These are phyloP conservation scores for Diacarnus erythraeanus DNA, from an alignment of 37 sponge, comb jelly and placozoan species.

Conservation along the genomic window DNA sequence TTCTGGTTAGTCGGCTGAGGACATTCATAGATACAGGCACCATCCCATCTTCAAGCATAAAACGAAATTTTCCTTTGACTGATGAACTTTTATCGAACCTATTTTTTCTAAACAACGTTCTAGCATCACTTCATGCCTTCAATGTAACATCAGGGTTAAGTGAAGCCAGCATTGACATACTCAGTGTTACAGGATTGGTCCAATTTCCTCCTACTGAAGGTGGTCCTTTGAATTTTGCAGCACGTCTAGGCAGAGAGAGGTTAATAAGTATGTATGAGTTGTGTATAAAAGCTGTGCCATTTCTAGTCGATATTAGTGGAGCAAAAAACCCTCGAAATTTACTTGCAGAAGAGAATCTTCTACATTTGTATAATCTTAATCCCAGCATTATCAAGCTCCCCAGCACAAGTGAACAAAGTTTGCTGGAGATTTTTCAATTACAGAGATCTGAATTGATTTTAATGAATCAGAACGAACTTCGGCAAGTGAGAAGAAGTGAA, in stretches of 20 bases:
- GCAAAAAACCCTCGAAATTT: neutral
- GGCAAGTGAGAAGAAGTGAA: neutral
- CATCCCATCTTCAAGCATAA: neutral
- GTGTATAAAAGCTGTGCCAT: neutral
- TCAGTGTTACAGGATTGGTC: slow-evolving; percentile 37
- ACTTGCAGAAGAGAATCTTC: neutral
- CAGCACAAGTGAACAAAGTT: neutral
- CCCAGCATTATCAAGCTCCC: no score
- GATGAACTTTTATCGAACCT: neutral
- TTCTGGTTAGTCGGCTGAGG: neutral
- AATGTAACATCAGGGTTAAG: neutral
- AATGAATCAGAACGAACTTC: neutral
- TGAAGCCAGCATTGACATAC: slow-evolving; percentile 24
- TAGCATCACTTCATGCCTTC: slow-evolving; percentile 1
- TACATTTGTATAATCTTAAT: neutral
- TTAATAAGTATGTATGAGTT: neutral
- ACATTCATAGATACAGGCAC: neutral
- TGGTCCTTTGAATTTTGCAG: slow-evolving; percentile 38
- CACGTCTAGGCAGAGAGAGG: neutral
- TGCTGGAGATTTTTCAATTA: neutral
- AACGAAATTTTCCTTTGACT: neutral
- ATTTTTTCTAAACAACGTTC: neutral
- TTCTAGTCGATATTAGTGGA: neutral
- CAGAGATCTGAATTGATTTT: neutral
- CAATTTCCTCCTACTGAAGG: slow-evolving; percentile 54